These are phyloP conservation scores for Poeciliopsis infans DNA, from an alignment of 2,797 vertebrate species.

Conservation along the genomic window DNA sequence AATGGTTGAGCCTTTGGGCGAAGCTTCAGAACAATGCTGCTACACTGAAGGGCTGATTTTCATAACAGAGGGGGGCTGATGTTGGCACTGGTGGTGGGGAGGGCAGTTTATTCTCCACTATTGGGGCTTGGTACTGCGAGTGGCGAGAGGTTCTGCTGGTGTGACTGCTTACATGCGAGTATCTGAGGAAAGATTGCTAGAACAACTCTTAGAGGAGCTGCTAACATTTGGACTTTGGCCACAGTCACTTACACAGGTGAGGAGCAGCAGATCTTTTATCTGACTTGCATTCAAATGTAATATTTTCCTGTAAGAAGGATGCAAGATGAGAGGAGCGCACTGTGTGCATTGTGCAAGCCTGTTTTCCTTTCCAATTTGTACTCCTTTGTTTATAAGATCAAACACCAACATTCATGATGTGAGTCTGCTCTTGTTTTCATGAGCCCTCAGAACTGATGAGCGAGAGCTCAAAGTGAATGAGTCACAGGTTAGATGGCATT, in stretches of 20 bases:
- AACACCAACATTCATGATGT: constrained; percentile 30
- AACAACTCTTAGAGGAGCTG: constrained; percentile 54
- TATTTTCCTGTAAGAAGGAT: constrained; percentile 7
- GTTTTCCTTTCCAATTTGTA: not conserved
- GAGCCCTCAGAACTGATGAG: constrained; percentile 25
- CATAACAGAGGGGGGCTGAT: constrained; percentile 65
- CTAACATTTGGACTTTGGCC: constrained; percentile 34
- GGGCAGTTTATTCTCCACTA: constrained; percentile 66
- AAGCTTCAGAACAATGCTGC: constrained; percentile 81
- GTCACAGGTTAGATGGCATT: constrained; percentile 44
- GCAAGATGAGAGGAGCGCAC: not conserved
- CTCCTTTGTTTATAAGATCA: constrained; percentile 30
- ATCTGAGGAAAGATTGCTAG: constrained; percentile 52
- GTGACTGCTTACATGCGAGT: constrained; percentile 63
- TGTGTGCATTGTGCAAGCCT: not conserved
- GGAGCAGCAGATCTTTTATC: constrained; percentile 20
- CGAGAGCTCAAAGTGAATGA: constrained; percentile 37
- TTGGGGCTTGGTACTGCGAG: constrained; percentile 85
- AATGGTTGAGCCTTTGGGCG: constrained; percentile 74
- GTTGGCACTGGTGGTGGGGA: constrained; percentile 43
- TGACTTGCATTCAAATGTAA: constrained; percentile 6
- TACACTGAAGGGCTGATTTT: constrained; percentile 78
- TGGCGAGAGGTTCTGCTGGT: constrained; percentile 72
- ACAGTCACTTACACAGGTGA: constrained; percentile 69
- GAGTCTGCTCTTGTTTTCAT: constrained; percentile 18